Percentiles rank a stretch among this genome's conserved stretches.
Evolutionary conservation across 2,797 vertebrate species (phyloP).

Genomic region (Ctenochaetus hawaiiensis): DNA sequence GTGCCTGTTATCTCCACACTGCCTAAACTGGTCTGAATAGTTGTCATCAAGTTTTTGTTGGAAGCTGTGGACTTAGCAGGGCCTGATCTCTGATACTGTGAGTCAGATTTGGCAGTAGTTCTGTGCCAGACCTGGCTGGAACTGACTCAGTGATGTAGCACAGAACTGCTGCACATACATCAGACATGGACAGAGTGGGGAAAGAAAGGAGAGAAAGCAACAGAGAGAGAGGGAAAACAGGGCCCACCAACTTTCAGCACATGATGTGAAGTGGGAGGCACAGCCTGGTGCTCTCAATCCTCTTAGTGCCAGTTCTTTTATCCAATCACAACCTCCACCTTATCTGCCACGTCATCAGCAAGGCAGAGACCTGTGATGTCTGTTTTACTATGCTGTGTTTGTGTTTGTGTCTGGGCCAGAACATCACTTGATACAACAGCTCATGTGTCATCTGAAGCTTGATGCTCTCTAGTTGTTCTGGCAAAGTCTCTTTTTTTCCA

Average conservation of each 20-base stretch:
- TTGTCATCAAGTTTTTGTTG: neutral
- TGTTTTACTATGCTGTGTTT: constrained; percentile 23
- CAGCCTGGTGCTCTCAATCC: constrained; percentile 72
- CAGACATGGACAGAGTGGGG: neutral
- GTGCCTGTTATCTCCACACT: neutral
- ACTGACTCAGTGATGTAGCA: constrained; percentile 37
- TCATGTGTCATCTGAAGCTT: constrained; percentile 52
- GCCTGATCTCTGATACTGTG: neutral
- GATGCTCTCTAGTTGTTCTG: constrained; percentile 27
- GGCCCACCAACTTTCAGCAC: constrained; percentile 49
- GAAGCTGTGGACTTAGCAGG: neutral
- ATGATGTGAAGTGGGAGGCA: constrained; percentile 70
- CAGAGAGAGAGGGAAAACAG: neutral
- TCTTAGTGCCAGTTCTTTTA: constrained; percentile 61
- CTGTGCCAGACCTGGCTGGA: constrained; percentile 20
- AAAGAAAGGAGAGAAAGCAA: constrained; percentile 14
- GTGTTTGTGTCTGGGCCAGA: constrained; percentile 5
- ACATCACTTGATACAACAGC: constrained; percentile 56
- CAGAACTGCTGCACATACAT: constrained; percentile 12
- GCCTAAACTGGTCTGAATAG: neutral
- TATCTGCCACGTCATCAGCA: constrained; percentile 28
- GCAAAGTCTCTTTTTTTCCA: constrained; percentile 18
- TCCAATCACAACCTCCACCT: constrained; percentile 48
- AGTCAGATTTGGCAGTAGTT: neutral
- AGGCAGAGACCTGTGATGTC: constrained; percentile 45